phyloP scores from a whole-genome alignment of 2,113 vertebrate species.

The Hyperoodon ampullatus region DNA sequence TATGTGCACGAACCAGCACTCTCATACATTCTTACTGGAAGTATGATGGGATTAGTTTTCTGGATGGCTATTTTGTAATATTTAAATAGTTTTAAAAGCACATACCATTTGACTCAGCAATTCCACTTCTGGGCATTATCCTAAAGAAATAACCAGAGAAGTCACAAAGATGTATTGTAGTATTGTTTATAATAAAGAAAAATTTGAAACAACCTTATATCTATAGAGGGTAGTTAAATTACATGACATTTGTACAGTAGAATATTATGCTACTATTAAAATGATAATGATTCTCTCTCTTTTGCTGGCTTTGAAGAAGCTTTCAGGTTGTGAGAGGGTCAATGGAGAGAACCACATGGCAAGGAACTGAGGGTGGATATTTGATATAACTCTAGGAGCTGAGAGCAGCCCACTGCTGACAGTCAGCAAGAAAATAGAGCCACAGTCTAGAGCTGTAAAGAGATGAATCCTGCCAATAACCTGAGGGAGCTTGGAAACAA shows the following conservation, averaged over 20 bases:
- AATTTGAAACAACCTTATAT: background rate
- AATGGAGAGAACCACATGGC: background rate
- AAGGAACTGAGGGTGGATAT: background rate
- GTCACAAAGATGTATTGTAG: background rate
- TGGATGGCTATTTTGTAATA: background rate
- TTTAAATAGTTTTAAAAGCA: background rate
- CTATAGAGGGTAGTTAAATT: background rate
- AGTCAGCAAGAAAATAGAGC: background rate
- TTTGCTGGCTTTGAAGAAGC: background rate
- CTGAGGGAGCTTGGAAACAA: background rate
- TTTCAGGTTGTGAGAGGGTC: background rate
- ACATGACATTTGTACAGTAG: background rate
- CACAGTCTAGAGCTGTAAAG: background rate
- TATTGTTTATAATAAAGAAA: conserved; percentile 1
- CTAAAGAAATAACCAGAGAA: background rate
- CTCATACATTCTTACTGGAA: background rate
- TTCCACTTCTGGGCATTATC: background rate
- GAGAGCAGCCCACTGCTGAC: background rate
- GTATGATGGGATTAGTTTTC: background rate
- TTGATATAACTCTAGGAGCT: background rate
- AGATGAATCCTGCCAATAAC: background rate
- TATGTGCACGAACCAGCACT: background rate
- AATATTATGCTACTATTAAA: background rate
- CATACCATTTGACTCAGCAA: background rate
- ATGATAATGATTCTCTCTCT: background rate